These are phyloP conservation scores for Pipa parva DNA, from an alignment of 2,113 vertebrate species.

Conservation along the genomic window DNA sequence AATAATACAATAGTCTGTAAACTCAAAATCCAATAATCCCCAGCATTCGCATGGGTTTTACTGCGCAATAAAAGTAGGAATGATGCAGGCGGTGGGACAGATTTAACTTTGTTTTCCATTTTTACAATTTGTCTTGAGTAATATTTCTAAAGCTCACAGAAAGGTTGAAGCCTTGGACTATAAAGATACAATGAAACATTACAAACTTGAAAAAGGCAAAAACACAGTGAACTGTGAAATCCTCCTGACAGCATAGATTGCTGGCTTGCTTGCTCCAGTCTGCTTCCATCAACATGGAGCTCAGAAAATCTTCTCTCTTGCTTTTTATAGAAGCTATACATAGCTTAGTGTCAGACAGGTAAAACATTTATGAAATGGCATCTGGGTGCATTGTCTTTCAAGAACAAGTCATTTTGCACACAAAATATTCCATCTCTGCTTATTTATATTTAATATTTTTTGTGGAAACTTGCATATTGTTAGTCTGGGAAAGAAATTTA, in stretches of 20 bases:
- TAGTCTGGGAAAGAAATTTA: no score
- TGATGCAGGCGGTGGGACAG: neutral
- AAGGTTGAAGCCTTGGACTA: constrained; percentile 32
- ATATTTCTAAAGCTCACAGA: constrained; percentile 14
- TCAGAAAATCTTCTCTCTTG: neutral
- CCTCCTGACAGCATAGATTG: constrained; percentile 34
- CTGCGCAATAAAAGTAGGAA: neutral
- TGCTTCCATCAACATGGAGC: constrained; percentile 26
- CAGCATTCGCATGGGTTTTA: constrained; percentile 10
- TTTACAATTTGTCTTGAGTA: constrained; percentile 33
- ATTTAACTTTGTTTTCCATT: constrained; percentile 33
- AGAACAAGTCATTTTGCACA: no score
- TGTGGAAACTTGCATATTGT: no score
- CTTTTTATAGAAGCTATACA: constrained; percentile 16
- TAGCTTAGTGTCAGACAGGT: constrained; percentile 18
- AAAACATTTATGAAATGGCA: constrained; percentile 10
- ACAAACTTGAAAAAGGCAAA: constrained; percentile 29
- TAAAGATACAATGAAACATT: constrained; percentile 22
- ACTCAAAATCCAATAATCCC: neutral
- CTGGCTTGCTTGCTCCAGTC: constrained; percentile 13
- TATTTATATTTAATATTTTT: no score
- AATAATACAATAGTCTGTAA: neutral
- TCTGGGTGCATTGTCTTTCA: neutral
- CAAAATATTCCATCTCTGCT: no score
- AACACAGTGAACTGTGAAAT: constrained; percentile 39